Evolutionary conservation across 1,140 invertebrate genomes (phyloP).

Genomic region (Bombus vancouverensis): DNA sequence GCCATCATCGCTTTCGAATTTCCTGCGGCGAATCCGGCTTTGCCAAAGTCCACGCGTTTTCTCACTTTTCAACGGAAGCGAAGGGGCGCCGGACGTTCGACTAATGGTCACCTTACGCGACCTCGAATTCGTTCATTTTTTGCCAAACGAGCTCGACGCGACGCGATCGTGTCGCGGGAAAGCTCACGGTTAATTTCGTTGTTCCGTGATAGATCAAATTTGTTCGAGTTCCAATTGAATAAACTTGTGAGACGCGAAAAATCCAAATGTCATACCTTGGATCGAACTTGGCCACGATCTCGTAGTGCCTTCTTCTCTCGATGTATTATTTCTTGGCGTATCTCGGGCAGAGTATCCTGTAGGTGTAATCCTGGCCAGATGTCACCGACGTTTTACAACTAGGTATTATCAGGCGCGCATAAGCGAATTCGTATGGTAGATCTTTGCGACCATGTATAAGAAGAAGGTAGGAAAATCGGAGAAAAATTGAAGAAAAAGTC

Average conservation of each 20-base stretch:
- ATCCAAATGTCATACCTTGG: constrained; percentile 8
- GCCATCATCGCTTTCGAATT: constrained; percentile 52
- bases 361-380: constrained; percentile 56
- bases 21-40: constrained; percentile 37
- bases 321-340: background rate
- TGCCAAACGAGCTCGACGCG: background rate
- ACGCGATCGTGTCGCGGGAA: background rate
- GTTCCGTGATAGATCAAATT: too few species aligned
- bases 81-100: constrained; percentile 6
- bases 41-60: constrained; percentile 31
- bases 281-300: background rate
- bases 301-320: background rate
- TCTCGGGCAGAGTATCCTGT: constrained; percentile 5
- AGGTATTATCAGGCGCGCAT: constrained; percentile 24
- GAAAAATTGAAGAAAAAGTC: background rate
- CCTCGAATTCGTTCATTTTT: background rate
- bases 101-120: constrained; percentile 34
- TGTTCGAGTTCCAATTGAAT: too few species aligned
- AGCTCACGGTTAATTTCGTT: too few species aligned
- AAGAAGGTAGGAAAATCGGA: too few species aligned
- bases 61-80: constrained; percentile 42
- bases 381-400: constrained; percentile 31
- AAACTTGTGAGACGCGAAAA: background rate
- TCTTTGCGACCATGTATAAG: background rate
- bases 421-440: background rate